A percentile compares a stretch with the other conserved stretches of the same genome.
Evolutionary conservation across 2,797 vertebrate genomes (phyloP).

Genomic region (Danio jaintianensis): DNA sequence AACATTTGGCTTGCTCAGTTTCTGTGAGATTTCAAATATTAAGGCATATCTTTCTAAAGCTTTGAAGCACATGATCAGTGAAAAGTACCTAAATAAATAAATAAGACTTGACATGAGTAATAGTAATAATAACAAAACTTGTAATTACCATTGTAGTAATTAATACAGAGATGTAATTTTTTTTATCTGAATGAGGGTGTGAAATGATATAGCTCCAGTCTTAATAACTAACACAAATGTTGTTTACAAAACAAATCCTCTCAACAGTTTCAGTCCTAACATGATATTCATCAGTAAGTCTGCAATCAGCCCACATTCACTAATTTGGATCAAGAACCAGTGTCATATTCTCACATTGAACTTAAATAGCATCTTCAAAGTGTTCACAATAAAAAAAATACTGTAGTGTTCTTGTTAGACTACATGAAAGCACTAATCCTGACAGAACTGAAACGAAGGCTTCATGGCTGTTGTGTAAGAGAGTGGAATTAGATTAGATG

Average conservation of each 20-base stretch:
- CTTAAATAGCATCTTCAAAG: background rate
- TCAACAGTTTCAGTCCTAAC: background rate
- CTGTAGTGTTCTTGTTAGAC: conserved; percentile 39
- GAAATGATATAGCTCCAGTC: background rate
- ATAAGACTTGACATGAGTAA: no score
- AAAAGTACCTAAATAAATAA: background rate
- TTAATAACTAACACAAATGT: background rate
- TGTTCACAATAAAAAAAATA: conserved; percentile 44
- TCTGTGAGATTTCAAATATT: no score
- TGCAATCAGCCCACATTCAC: background rate
- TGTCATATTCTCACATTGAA: background rate
- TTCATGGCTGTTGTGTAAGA: conserved; percentile 57
- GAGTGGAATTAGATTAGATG: conserved; percentile 60
- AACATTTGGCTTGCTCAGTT: no score
- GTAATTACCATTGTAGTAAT: no score
- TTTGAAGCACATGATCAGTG: background rate
- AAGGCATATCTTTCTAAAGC: background rate
- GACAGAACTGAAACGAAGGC: conserved; percentile 55
- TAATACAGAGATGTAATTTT: no score
- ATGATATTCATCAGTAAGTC: background rate
- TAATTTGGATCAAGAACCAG: background rate
- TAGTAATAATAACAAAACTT: no score
- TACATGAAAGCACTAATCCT: conserved; percentile 40
- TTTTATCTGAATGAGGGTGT: background rate
- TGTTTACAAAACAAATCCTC: background rate